Base-by-base conservation (phyloP, 2,888 invertebrate genomes). In the Patella depressa region DNA sequence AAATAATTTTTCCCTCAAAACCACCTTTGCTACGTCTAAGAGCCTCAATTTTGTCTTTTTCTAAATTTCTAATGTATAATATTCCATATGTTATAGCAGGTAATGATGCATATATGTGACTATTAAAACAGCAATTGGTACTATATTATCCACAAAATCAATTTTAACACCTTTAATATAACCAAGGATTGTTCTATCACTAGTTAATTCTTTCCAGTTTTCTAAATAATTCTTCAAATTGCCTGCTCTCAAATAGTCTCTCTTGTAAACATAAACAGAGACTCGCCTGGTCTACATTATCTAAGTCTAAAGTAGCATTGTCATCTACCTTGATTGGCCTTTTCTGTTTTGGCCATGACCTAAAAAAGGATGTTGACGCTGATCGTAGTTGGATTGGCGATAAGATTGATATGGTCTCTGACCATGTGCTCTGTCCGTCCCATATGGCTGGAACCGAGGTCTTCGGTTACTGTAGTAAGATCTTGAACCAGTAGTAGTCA, bases 31-130 rank as follows among this genome's bases (percentile, higher is more conserved):
- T 15, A 17, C 54, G 17, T 72, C 71, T 72, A 14, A 82, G 59
- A 14, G 53, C 69, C 45, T 75, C 17, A 55, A 74, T 74, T 74
- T 78, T 79, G 7, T 78, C 73, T 29, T 71, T 72, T 74, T 81
- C 79, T 19, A 81, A 53, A 29, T 75, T 29, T 70, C 75, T 79
- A 19, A 76, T 78, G 71, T 54, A 77, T 12, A 79, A 17, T 12
- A 59, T 72, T 12, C 71, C 80, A 78, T 74, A 76, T 29, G 34
- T 17, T 9, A 80, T 78, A 57, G 73, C 80, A 34, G 76, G 76
- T 17, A 57, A 59, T 19, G 74, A 45, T 19, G 78, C 76, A 12
- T 76, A 74, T 75, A 80, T 59, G 74, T 75, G 80, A 4, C 83
- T 80, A 34, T 80, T 76, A 1, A 81, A 9, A 17, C 29, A 29